Evolutionary conservation across 2,888 invertebrate species (phyloP), one percentile per base, ranked within the genome.

Genomic region (Ormyrus rosae): DNA sequence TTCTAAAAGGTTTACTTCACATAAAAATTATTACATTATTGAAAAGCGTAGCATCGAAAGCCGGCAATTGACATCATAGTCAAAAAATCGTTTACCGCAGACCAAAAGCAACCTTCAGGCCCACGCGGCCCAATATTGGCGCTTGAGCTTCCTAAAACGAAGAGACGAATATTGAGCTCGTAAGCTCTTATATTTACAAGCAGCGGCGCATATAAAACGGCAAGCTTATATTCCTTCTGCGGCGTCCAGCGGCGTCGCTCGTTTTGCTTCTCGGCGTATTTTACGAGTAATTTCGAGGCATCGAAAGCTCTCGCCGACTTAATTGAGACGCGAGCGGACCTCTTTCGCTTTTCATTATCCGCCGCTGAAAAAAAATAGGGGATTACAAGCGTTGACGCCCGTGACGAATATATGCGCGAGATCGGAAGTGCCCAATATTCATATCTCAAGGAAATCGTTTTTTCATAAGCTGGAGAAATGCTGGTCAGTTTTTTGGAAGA

Each of bases 161-260:
- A 7, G 64, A 45, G 51, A 6, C 34, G 6, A 72, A 63, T 72
- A 63, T 72, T 53, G 68, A 80, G 88, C 89, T 89, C 90, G 86
- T 90, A 90, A 90, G 86, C 87, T 89, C 83, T 84, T 85, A 87
- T 90, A 89, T 90, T 90, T 90, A 90, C 88, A 87, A 84, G 84
- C 85, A 80, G 83, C 84, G 85, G 76, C 75, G 87, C 85, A 86
- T 88, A 89, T 90, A 90, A 90, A 90, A 89, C 85, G 87, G 87
- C 89, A 88, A 90, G 85, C 86, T 90, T 90, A 90, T 90, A 89
- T 76, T 64, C 55, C 53, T 55, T 19, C 50, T 1, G 5, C 8
- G 34, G 63, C 45, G 63, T 72, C 72, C 61, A 72, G 63, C 61
- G 61, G 53, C 19, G 63, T 63, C 70, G 63, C 63, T 34, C 63